Percentiles rank a stretch among this genome's conserved stretches.
phyloP scores from a whole-genome alignment of 1,140 invertebrate genomes.

The Drosophila kikkawai region DNA sequence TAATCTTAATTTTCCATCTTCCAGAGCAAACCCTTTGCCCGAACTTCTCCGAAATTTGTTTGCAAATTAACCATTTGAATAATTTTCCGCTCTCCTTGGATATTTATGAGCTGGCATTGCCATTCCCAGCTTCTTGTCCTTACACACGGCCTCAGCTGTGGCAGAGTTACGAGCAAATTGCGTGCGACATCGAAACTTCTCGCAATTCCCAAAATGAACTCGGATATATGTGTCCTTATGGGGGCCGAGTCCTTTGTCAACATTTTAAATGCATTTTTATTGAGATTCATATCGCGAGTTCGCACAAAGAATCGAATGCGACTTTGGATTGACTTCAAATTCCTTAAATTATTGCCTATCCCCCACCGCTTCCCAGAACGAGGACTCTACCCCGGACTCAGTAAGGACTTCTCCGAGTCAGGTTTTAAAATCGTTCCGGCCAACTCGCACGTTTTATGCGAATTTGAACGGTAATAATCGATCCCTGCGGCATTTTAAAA shows the following conservation, averaged over 20 bases:
- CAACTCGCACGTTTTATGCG: conserved; percentile 84
- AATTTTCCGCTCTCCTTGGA: conserved; percentile 36
- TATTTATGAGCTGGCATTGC: conserved; percentile 61
- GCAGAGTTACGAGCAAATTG: conserved; percentile 74
- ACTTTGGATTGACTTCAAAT: conserved; percentile 84
- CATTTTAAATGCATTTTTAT: conserved; percentile 85
- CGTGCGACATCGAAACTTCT: conserved; percentile 62
- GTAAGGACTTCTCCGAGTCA: conserved; percentile 7
- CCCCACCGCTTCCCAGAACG: conserved; percentile 30
- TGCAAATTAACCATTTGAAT: conserved; percentile 77
- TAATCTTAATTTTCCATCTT: conserved; percentile 27
- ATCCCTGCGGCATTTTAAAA: conserved; percentile 85
- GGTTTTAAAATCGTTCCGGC: conserved; percentile 74
- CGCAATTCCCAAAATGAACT: conserved; percentile 58
- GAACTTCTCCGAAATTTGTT: conserved; percentile 54
- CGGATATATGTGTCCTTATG: conserved; percentile 1
- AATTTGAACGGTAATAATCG: conserved; percentile 85
- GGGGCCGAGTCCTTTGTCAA: conserved; percentile 75
- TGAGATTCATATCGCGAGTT: conserved; percentile 84
- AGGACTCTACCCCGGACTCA: conserved; percentile 29
- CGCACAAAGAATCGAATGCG: conserved; percentile 68
- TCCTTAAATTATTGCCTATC: conserved; percentile 82
- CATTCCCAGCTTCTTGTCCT: conserved; percentile 12
- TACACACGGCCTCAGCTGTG: conserved; percentile 61
- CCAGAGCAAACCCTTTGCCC: conserved; percentile 4